These are phyloP conservation scores for Sitophilus oryzae DNA, from an alignment of 1,140 invertebrate genomes.

Conservation along the genomic window DNA sequence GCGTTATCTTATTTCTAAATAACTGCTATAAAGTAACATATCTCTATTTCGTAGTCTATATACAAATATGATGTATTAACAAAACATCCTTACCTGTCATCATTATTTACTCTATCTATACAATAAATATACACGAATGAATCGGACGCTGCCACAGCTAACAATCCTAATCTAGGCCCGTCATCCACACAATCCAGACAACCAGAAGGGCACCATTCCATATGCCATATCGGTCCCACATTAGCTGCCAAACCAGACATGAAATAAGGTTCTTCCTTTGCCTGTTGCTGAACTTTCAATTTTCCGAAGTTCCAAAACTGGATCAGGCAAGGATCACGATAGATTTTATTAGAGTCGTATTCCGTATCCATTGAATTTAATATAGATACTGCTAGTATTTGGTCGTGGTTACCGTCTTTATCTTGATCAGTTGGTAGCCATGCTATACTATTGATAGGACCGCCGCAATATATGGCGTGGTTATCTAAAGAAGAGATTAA, in stretches of 20 bases:
- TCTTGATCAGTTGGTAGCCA: not conserved
- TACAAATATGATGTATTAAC: not conserved
- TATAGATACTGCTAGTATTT: not conserved
- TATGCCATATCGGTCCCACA: conserved; percentile 59
- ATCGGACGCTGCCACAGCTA: conserved; percentile 63
- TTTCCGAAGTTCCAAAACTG: conserved; percentile 32
- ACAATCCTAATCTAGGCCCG: conserved; percentile 54
- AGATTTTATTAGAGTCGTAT: not conserved
- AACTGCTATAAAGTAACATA: not conserved
- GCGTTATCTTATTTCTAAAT: no score
- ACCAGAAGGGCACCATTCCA: conserved; percentile 73
- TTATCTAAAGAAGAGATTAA: not conserved
- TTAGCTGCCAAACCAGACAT: conserved; percentile 56
- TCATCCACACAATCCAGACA: conserved; percentile 42
- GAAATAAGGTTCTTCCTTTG: conserved; percentile 42
- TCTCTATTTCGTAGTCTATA: not conserved
- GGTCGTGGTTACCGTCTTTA: not conserved
- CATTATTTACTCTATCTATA: conserved; percentile 42
- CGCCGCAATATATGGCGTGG: not conserved
- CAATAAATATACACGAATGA: conserved; percentile 57
- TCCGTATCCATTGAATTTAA: not conserved
- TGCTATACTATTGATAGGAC: not conserved
- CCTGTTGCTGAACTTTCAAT: not conserved
- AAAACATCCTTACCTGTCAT: conserved; percentile 23
- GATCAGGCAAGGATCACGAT: conserved; percentile 9